Evolutionary conservation across 2,888 invertebrate genomes (phyloP), one percentile per base, ranked within the genome.

Genomic region (Apocheima hispidaria): DNA sequence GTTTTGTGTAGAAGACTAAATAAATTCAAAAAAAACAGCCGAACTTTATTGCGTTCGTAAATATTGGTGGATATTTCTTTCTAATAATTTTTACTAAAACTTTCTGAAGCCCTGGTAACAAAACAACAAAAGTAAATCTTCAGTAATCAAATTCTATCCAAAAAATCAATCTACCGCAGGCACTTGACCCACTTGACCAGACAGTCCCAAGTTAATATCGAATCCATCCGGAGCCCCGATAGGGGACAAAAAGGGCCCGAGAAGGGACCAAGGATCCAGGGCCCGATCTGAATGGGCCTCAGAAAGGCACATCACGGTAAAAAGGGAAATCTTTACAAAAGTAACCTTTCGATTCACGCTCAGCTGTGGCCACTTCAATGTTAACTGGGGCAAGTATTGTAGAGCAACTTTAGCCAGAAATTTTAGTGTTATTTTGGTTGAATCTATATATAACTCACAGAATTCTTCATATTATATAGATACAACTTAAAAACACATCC

Each of bases 111-210:
- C n/a, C n/a, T n/a, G n/a, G n/a, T n/a, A n/a, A n/a, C n/a, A n/a
- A n/a, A n/a, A n/a, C n/a, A n/a, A n/a, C n/a, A n/a, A n/a, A n/a
- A n/a, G n/a, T n/a, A n/a, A n/a, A n/a, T n/a, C n/a, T 21, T 41
- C n/a, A n/a, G 14, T 18, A 33, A 26, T 30, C 26, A 35, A 16
- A 54, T 12, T 54, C 16, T 35, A 18, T 14, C 9, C 46, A 26
- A 53, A 10, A 38, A 38, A 28, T 14, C 49, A 54, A 54, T 54
- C 43, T 43, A 35, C 41, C 43, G 7, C 54, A 50, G 55, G 14
- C 54, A 60, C 55, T 60, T 51, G 50, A 60, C 43, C 60, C 44
- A 54, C 50, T 55, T 44, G 50, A 54, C 44, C 55, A 55, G 60
- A 60, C 54, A 60, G 44, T 23, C 23, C 49, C 35, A 10, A 50